phyloP scores from a whole-genome alignment of 2,797 vertebrate species.

The Trichosurus vulpecula region DNA sequence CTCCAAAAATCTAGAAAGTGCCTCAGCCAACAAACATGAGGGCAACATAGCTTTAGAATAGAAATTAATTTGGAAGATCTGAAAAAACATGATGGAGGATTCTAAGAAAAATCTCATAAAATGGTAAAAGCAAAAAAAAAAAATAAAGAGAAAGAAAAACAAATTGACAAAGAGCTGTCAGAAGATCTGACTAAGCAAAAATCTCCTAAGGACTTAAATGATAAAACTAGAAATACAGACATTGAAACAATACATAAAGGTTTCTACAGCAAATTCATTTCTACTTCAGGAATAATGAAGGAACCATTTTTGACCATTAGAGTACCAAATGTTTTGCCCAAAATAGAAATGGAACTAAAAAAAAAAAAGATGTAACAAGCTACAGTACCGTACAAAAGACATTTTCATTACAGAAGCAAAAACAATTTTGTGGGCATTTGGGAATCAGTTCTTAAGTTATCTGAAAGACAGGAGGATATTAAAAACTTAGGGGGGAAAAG shows the following conservation, averaged over 20 bases:
- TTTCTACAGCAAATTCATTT: not conserved
- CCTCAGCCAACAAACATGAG: not conserved
- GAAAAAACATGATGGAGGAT: not conserved
- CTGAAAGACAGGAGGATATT: too few relatives aligned
- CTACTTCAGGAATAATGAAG: not conserved
- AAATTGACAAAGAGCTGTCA: not conserved
- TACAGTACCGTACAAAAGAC: too few relatives aligned
- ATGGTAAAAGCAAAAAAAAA: not conserved
- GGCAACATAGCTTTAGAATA: not conserved
- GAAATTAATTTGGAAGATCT: not conserved
- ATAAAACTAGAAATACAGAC: not conserved
- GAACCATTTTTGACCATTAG: too few relatives aligned
- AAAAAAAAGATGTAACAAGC: too few relatives aligned
- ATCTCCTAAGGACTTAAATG: not conserved
- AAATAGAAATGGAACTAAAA: too few relatives aligned
- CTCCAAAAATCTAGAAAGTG: not conserved
- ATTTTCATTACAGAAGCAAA: too few relatives aligned
- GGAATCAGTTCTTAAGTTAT: too few relatives aligned
- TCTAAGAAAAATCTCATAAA: not conserved
- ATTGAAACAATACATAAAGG: not conserved
- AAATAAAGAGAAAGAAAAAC: not conserved
- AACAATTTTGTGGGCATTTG: too few relatives aligned
- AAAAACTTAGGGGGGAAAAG: too few relatives aligned
- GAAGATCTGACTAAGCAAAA: not conserved
- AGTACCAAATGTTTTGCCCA: too few relatives aligned